These are phyloP conservation scores for Hirtodrosophila duncani DNA, from an alignment of 2,888 invertebrate genomes.

Conservation along the genomic window DNA sequence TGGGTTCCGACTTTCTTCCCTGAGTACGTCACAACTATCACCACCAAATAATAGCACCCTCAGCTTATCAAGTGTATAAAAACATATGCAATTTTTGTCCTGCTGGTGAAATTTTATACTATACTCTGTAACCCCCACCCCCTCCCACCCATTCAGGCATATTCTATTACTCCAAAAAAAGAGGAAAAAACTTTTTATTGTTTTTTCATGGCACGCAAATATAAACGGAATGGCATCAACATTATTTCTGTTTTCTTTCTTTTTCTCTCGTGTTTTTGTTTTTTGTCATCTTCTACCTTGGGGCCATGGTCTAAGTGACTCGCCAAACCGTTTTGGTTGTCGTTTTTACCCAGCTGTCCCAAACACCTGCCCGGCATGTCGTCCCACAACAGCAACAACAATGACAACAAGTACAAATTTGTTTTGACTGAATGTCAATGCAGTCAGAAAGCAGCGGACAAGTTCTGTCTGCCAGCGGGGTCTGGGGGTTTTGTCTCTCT, in stretches of 20 bases:
- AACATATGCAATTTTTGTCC: conserved; percentile 25
- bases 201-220: conserved; percentile 37
- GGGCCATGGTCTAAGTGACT: not conserved
- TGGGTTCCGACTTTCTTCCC: too few species aligned
- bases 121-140: conserved; percentile 9
- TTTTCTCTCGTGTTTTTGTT: not conserved
- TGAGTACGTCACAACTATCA: too few species aligned
- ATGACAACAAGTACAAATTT: conserved; percentile 10
- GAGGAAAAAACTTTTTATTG: conserved; percentile 34
- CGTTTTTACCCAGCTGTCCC: conserved; percentile 36
- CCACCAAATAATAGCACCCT: too few species aligned
- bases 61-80: not conserved
- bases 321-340: conserved; percentile 6
- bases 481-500: not conserved
- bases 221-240: not conserved
- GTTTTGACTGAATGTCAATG: conserved; percentile 53
- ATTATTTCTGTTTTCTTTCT: conserved; percentile 10
- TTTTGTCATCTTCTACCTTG: not conserved
- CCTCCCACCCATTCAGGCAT: conserved; percentile 5
- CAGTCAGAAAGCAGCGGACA: conserved; percentile 25
- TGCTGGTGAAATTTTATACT: conserved; percentile 7
- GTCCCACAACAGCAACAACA: conserved; percentile 10
- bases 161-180: conserved; percentile 28
- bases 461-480: conserved; percentile 7
- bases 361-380: conserved; percentile 38